Percentiles rank a stretch among this genome's conserved stretches.
These are phyloP conservation scores for Timema cristinae DNA, from an alignment of 2,888 invertebrate genomes.

Conservation along the genomic window DNA sequence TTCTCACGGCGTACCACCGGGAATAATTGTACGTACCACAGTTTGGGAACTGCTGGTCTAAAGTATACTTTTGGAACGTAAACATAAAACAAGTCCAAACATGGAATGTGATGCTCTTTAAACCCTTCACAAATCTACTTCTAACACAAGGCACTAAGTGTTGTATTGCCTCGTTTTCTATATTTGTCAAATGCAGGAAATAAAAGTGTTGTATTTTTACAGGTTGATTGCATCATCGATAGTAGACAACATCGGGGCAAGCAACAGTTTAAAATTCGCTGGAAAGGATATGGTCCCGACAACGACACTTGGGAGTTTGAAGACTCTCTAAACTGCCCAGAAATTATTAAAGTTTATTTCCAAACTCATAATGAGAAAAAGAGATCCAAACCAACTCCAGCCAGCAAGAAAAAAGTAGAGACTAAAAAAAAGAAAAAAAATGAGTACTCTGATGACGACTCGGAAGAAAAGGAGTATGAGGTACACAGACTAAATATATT, in stretches of 20 bases:
- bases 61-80: too few relatives aligned
- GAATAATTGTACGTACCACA: too few relatives aligned
- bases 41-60: too few relatives aligned
- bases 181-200: too few relatives aligned
- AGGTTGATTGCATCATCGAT: constrained; percentile 69
- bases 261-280: constrained; percentile 65
- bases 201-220: constrained; percentile 17
- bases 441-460: not conserved
- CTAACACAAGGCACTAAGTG: too few relatives aligned
- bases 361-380: constrained; percentile 20
- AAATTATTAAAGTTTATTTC: constrained; percentile 57
- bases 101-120: too few relatives aligned
- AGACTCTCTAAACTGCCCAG: constrained; percentile 64
- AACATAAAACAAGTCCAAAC: too few relatives aligned
- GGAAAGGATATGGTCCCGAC: constrained; percentile 70
- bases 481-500: not conserved
- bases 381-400: constrained; percentile 18
- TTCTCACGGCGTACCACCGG: too few relatives aligned
- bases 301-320: constrained; percentile 75
- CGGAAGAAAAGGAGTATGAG: constrained; percentile 12
- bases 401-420: constrained; percentile 15
- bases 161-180: too few relatives aligned
- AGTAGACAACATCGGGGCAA: constrained; percentile 65
- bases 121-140: too few relatives aligned
- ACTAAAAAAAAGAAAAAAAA: not conserved